A percentile compares a stretch with the other conserved stretches of the same genome.
These are phyloP conservation scores for Tiliacea citrago DNA, from an alignment of 2,888 invertebrate genomes.

Conservation along the genomic window DNA sequence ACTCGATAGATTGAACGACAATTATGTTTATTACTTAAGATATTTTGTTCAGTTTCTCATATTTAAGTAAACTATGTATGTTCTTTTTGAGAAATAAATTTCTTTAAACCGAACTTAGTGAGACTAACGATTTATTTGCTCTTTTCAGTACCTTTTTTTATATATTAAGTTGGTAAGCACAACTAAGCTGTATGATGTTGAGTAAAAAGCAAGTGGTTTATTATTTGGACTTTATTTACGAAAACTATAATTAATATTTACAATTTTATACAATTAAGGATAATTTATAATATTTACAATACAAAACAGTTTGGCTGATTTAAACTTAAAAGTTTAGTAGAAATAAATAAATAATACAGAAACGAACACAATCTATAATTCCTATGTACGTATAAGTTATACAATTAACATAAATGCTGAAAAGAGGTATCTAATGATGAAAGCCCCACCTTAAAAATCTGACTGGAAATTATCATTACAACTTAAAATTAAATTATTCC, in stretches of 20 bases:
- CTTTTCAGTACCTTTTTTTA: no score
- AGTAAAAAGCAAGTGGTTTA: not conserved
- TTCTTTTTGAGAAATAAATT: no score
- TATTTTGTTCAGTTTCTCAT: no score
- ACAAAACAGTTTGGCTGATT: not conserved
- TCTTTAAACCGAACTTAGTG: no score
- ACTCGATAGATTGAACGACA: no score
- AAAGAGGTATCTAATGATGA: not conserved
- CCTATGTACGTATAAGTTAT: no score
- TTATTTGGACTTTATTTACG: slow-evolving; percentile 26
- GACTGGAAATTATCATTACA: not conserved
- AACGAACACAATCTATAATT: not conserved
- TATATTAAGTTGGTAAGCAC: not conserved
- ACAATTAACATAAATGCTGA: no score
- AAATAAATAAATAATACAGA: not conserved
- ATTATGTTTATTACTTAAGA: no score
- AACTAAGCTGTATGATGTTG: not conserved
- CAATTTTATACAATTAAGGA: slow-evolving; percentile 1
- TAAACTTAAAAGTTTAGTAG: no score
- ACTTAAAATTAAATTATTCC: not conserved
- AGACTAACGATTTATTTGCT: not conserved
- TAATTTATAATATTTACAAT: slow-evolving; percentile 24
- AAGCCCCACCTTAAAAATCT: not conserved
- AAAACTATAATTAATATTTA: slow-evolving; percentile 20
- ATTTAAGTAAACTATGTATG: no score